Evolutionary conservation across 2,113 vertebrate species (phyloP), one percentile per base, ranked within the genome.

Genomic region (Otolemur garnettii): DNA sequence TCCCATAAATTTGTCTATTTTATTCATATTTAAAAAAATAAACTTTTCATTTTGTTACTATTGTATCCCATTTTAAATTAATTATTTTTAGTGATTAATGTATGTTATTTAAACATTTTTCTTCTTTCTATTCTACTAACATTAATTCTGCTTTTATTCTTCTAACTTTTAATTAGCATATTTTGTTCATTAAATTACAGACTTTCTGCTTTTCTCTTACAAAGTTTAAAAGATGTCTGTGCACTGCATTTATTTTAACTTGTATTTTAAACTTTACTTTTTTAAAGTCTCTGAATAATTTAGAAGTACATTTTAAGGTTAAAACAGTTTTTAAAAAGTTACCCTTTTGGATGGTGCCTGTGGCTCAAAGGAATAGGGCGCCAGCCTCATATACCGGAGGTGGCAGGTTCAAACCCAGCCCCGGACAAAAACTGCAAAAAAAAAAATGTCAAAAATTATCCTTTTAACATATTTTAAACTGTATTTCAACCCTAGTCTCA

Each of bases 261-360:
- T 91, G 26, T 71, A 59, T 86, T 96, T 95, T 19, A 66, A 89
- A 91, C 35, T 69, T 55, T 64, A 14, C 28, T 82, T 95, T 93
- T 91, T 53, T 96, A 89, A 89, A 33, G 38, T 88, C 22, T 82
- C 35, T 81, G 62, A 86, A 18, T 26, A 77, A 79, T 38, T 91
- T 45, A 60, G 38, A 38, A 91, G 18, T 81, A 64, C 10, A 86
- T 89, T 92, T 87, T 79, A 82, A 94, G 33, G 15, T 89, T n/a
- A 68, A 74, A 57, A 68, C 24, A 72, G 15, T 33, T 71, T 89
- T 93, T 18, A 30, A 74, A 90, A 87, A 62, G 22, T 66, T 88
- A 38, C 42, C 8, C 19, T 83, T 72, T 75, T 59, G 38, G 38
- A 38, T 38, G 38, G 38, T 38, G 38, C 38, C 38, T 38, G 38